Evolutionary conservation across 2,113 vertebrate genomes (phyloP), one percentile per base, ranked within the genome.

Genomic region (Neoarius graeffei): DNA sequence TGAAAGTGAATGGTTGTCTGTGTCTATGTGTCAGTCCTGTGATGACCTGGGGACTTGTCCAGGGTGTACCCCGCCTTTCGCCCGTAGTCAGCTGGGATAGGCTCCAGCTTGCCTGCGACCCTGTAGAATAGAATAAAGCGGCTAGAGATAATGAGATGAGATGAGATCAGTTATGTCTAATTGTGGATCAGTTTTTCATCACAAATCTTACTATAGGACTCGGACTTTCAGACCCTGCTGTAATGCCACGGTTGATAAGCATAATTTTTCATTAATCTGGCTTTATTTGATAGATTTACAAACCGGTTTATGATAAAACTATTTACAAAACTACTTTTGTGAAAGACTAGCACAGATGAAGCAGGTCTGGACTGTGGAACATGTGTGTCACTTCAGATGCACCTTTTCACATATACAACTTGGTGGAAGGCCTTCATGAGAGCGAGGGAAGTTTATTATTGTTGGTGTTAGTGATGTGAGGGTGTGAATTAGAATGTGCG

Each of bases 321-420:
- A 23, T 2, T 13, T n/a, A 2, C 52, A n/a, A 54, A 17, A n/a
- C 14, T 27, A 7, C 13, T 27, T 52, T 27, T 56, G 5, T 0
- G 1, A 52, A 56, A 56, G 52, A n/a, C n/a, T 17, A 79, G 25
- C 52, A 56, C 25, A 3, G 25, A 27, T 17, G 9, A 15, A 27
- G 56, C 50, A 56, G 76, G 52, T 27, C 23, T 79, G 52, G 13
- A 56, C 25, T 56, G 23, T 79, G 52, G 14, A 79, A 79, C 76
- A 79, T 79, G 76, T 56, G 76, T 15, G 50, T 27, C 76, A 79
- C 76, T 56, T 79, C 52, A 79, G 76, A 56, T 56, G 76, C 76
- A 79, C 76, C 76, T 79, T 79, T 27, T 27, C 56, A 25, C 25
- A 17, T 79, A 79, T 15, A 79, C 76, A 79, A 17, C 76, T 79